These are phyloP conservation scores for Illadopsis cleaveri DNA, from an alignment of 2,113 vertebrate genomes.

Conservation along the genomic window DNA sequence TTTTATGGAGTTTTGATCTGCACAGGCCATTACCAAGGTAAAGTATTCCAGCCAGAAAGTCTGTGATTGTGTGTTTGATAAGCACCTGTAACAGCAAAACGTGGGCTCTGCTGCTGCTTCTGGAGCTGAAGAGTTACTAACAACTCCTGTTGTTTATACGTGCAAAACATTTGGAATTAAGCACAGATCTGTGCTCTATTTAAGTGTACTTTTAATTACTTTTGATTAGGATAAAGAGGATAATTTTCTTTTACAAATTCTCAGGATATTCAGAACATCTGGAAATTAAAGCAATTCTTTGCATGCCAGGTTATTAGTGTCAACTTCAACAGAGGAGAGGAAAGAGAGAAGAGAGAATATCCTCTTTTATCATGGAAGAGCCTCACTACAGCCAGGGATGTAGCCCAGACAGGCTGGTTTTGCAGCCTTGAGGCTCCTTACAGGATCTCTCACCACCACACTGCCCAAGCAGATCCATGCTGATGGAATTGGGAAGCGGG, in stretches of 20 bases:
- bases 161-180: conserved; percentile 10
- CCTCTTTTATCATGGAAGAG: background rate
- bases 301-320: background rate
- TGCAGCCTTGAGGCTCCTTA: background rate
- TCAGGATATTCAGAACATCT: conserved; percentile 16
- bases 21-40: background rate
- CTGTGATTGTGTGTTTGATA: background rate
- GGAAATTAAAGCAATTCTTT: background rate
- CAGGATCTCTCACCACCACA: background rate
- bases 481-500: background rate
- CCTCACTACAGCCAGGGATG: background rate
- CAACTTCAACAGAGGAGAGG: background rate
- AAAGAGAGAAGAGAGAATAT: background rate
- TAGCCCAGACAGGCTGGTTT: background rate
- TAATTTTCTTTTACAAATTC: conserved; percentile 30
- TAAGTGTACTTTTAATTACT: background rate
- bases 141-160: background rate
- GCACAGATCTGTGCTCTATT: background rate
- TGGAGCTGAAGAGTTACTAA: background rate
- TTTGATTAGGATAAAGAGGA: conserved; percentile 47
- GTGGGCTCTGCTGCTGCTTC: background rate
- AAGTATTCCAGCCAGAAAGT: background rate
- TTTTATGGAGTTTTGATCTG: background rate
- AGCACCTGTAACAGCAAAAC: background rate
- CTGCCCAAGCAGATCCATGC: background rate